Evolutionary conservation across 2,797 vertebrate genomes (phyloP).

Genomic region (Macropus fuliginosus): DNA sequence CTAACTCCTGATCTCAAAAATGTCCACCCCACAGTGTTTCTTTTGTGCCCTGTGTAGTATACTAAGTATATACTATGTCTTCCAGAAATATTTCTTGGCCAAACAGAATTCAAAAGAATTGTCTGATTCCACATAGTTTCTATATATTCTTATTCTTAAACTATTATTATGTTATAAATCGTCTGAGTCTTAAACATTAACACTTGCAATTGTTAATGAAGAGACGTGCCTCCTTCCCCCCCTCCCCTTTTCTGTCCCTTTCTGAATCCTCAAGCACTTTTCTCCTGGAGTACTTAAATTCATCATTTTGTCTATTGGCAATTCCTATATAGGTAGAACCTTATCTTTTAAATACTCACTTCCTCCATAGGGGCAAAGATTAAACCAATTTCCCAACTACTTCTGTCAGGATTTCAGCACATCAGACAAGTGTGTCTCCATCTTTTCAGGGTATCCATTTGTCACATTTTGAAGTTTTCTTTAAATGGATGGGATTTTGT

Average conservation of each 20-base stretch:
- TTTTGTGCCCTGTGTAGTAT: background rate
- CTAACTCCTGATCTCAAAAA: slow-evolving; percentile 9
- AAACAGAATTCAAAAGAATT: slow-evolving; percentile 29
- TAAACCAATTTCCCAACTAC: slow-evolving; percentile 65
- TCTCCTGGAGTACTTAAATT: slow-evolving; percentile 49
- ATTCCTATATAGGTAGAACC: slow-evolving; percentile 55
- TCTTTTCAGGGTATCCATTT: slow-evolving; percentile 53
- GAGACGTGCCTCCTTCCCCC: background rate
- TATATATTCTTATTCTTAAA: slow-evolving; percentile 23
- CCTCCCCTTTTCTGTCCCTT: slow-evolving; percentile 34
- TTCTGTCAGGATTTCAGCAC: slow-evolving; percentile 61
- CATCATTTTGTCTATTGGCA: slow-evolving; percentile 58
- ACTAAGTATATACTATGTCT: slow-evolving; percentile 24
- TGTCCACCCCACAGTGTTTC: background rate
- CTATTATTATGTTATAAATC: slow-evolving; percentile 3
- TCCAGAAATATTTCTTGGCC: slow-evolving; percentile 29
- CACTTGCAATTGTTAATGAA: slow-evolving; percentile 48
- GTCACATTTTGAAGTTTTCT: slow-evolving; percentile 66
- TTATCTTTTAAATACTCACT: slow-evolving; percentile 58
- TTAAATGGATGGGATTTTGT: slow-evolving; percentile 56
- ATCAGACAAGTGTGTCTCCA: slow-evolving; percentile 32
- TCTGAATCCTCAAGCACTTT: slow-evolving; percentile 47
- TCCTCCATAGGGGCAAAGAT: slow-evolving; percentile 50
- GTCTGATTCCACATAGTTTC: background rate
- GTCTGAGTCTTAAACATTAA: slow-evolving; percentile 49